Percentiles rank a stretch among this genome's conserved stretches.
These are phyloP conservation scores for Hippocampus abdominalis DNA, from an alignment of 2,113 vertebrate genomes.

Conservation along the genomic window DNA sequence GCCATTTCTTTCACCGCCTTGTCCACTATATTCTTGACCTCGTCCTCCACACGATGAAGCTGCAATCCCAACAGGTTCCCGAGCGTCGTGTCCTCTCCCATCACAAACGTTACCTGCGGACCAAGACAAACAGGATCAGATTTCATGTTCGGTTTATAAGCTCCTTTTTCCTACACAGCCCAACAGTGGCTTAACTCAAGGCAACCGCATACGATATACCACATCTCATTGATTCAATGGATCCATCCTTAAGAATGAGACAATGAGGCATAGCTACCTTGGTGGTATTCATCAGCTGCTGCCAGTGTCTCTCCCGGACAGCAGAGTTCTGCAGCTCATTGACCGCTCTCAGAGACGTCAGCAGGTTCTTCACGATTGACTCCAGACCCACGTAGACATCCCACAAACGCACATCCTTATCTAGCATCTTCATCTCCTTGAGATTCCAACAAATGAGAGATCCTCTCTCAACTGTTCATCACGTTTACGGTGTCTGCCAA, in stretches of 20 bases:
- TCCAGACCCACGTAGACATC: constrained; percentile 66
- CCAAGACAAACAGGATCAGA: constrained; percentile 14
- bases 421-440: constrained; percentile 74
- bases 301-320: constrained; percentile 70
- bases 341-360: constrained; percentile 74
- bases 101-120: constrained; percentile 69
- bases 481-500: neutral
- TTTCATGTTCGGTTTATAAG: constrained; percentile 35
- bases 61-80: constrained; percentile 73
- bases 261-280: constrained; percentile 48
- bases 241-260: neutral
- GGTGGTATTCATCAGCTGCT: constrained; percentile 73
- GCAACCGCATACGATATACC: neutral
- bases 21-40: constrained; percentile 76
- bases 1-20: constrained; percentile 77
- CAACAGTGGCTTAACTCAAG: too few relatives aligned
- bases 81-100: constrained; percentile 65
- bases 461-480: neutral
- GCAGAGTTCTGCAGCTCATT: constrained; percentile 73
- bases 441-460: neutral
- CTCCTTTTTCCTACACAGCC: neutral
- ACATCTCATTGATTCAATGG: neutral
- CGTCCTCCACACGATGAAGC: constrained; percentile 74
- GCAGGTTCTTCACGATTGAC: constrained; percentile 67
- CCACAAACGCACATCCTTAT: constrained; percentile 73